Evolutionary conservation across 2,888 invertebrate species (phyloP).

Genomic region (Drosophila anomalata): DNA sequence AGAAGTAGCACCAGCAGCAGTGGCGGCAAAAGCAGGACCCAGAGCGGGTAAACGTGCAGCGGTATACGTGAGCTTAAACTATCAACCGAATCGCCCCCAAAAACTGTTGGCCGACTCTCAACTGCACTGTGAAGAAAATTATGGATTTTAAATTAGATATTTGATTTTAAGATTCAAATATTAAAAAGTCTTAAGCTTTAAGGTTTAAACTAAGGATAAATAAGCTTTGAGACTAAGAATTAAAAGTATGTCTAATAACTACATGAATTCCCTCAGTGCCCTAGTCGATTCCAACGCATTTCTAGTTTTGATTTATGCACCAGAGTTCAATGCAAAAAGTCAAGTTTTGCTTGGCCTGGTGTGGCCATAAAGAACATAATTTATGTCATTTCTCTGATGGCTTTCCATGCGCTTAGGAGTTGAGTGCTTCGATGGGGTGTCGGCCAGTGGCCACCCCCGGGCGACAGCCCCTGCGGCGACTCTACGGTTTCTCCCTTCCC

Average conservation of each 20-base stretch:
- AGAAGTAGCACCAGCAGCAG: slow-evolving; percentile 16
- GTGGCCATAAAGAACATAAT: slow-evolving; percentile 69
- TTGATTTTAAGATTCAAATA: neutral
- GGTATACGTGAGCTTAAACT: slow-evolving; percentile 64
- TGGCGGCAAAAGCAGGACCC: slow-evolving; percentile 6
- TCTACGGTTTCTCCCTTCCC: neutral
- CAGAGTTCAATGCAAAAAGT: slow-evolving; percentile 76
- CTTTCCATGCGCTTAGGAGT: slow-evolving; percentile 42
- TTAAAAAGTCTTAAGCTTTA: rapidly evolving
- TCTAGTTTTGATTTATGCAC: slow-evolving; percentile 69
- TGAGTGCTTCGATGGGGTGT: slow-evolving; percentile 46
- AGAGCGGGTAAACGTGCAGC: slow-evolving; percentile 29
- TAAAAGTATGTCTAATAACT: neutral
- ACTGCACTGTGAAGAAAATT: slow-evolving; percentile 2
- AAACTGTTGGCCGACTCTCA: slow-evolving; percentile 1
- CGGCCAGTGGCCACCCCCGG: slow-evolving; percentile 8
- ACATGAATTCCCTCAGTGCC: neutral
- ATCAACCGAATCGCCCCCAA: slow-evolving; percentile 24
- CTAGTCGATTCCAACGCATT: slow-evolving; percentile 16
- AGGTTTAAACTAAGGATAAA: neutral
- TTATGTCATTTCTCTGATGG: slow-evolving; percentile 61
- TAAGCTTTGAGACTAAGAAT: neutral
- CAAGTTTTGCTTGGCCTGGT: slow-evolving; percentile 53
- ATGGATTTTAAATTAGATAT: neutral
- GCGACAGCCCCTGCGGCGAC: neutral